A percentile compares a stretch with the other conserved stretches of the same genome.
These are phyloP conservation scores for Myodes glareolus DNA, from an alignment of 2,113 vertebrate species.

Conservation along the genomic window DNA sequence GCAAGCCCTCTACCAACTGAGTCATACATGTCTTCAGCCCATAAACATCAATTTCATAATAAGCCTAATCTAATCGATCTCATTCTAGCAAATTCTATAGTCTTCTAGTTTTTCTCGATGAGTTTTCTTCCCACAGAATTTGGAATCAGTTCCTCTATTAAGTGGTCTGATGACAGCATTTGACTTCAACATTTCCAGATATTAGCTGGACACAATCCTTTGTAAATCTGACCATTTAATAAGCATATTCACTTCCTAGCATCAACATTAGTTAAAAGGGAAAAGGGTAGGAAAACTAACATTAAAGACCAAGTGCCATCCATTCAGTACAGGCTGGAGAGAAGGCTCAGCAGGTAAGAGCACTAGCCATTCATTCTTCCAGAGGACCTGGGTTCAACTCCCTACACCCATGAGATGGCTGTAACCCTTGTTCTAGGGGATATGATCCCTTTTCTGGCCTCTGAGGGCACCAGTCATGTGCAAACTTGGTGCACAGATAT, in stretches of 20 bases:
- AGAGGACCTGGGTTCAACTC: neutral
- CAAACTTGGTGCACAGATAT: neutral
- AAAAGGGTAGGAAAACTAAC: slow-evolving; percentile 1
- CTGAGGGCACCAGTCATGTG: neutral
- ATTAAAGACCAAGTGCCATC: neutral
- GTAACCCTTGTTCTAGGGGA: neutral
- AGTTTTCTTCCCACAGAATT: neutral
- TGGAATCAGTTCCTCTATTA: neutral
- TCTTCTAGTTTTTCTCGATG: neutral
- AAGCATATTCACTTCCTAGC: neutral
- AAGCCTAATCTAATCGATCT: neutral
- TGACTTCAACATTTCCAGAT: neutral
- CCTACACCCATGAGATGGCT: neutral
- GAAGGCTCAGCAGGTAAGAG: neutral
- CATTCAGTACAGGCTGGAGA: neutral
- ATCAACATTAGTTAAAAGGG: neutral
- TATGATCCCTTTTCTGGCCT: neutral
- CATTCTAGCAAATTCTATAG: neutral
- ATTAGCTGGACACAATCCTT: neutral
- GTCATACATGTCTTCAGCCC: neutral
- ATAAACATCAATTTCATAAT: neutral
- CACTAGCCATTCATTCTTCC: neutral
- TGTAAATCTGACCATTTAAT: neutral
- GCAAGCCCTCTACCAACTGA: neutral
- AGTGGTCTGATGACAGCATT: neutral